Evolutionary conservation across 2,113 vertebrate genomes (phyloP).

Genomic region (Callospermophilus lateralis): DNA sequence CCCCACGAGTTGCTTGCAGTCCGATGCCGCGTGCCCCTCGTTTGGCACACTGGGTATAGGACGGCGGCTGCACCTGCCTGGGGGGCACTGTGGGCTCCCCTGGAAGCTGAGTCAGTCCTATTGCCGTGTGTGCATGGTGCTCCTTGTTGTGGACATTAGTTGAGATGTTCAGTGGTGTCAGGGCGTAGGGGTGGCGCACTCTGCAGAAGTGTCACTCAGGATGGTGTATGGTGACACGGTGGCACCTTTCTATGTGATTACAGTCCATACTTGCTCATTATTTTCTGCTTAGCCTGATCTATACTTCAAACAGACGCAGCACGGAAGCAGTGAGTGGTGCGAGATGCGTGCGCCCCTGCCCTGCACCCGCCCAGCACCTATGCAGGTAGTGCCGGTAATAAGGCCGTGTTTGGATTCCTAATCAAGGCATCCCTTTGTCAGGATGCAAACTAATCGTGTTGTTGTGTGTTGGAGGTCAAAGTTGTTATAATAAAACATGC

Average conservation of each 20-base stretch:
- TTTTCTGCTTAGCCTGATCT: constrained; percentile 36
- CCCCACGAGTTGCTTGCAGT: not conserved
- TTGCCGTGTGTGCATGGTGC: accelerated
- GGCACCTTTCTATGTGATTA: not conserved
- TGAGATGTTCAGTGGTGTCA: not conserved
- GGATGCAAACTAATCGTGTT: constrained; percentile 86
- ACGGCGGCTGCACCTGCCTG: accelerated
- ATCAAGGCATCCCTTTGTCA: constrained; percentile 85
- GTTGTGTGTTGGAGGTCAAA: constrained; percentile 86
- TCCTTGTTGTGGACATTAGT: not conserved
- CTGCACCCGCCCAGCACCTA: constrained; percentile 38
- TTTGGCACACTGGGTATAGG: not conserved
- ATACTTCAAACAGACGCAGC: not conserved
- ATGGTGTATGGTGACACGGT: constrained; percentile 30
- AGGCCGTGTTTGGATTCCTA: constrained; percentile 64
- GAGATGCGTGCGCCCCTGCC: not conserved
- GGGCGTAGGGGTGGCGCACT: not conserved
- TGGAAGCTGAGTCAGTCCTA: not conserved
- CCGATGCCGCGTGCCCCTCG: not conserved
- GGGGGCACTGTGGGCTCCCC: accelerated
- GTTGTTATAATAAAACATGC: constrained; percentile 88
- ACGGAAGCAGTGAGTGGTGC: not conserved
- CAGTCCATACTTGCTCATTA: not conserved
- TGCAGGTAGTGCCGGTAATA: not conserved
- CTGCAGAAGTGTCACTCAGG: accelerated